phyloP scores from a whole-genome alignment of 2,113 vertebrate genomes.

The Mesembrinibis cayennensis region DNA sequence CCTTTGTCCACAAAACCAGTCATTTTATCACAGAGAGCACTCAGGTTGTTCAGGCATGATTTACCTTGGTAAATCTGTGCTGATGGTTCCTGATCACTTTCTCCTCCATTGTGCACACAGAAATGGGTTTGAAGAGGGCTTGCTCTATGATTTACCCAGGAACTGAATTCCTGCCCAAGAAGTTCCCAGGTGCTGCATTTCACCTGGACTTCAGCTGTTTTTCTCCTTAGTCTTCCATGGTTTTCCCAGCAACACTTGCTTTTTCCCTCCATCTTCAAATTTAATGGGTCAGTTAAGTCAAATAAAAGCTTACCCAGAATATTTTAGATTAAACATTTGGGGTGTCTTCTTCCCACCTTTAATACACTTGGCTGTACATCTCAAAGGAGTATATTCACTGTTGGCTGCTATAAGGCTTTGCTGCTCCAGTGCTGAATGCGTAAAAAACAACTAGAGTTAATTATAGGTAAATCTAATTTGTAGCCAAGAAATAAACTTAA shows the following conservation, averaged over 20 bases:
- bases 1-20: not conserved
- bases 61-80: not conserved
- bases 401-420: not conserved
- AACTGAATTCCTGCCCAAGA: not conserved
- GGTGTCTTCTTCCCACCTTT: not conserved
- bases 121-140: not conserved
- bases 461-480: not conserved
- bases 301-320: not conserved
- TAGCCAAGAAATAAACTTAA: not conserved
- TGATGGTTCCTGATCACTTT: not conserved
- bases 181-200: not conserved
- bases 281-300: not conserved
- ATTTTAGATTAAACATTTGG: not conserved
- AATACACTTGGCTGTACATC: not conserved
- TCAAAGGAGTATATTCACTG: not conserved
- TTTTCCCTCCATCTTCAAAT: not conserved
- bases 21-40: not conserved
- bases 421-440: not conserved
- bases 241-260: not conserved
- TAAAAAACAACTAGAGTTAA: not conserved
- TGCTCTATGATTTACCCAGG: not conserved
- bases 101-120: not conserved
- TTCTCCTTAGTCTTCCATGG: not conserved
- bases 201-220: not conserved
- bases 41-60: not conserved